Percentiles rank a stretch among this genome's conserved stretches.
Conservation (phyloP, 2,888 invertebrate species). For the Beris morrisii region DNA sequence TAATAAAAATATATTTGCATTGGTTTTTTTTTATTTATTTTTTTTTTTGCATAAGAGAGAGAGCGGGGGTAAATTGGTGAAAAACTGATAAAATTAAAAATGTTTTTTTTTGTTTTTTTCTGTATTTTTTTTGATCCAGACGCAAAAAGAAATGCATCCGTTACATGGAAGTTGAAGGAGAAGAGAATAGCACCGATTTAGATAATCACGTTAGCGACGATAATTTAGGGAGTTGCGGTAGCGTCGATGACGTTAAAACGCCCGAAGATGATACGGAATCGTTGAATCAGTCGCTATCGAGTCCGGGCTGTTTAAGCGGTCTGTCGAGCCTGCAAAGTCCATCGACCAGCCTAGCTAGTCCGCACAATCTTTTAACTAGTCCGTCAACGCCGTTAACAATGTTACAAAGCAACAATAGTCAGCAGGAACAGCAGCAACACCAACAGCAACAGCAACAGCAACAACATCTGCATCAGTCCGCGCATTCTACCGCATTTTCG, state of each 20-base stretch:
- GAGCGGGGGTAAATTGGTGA: no score
- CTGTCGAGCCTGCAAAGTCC: constrained; percentile 72
- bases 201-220: constrained; percentile 66
- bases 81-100: no score
- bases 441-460: constrained; percentile 39
- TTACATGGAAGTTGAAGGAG: constrained; percentile 83
- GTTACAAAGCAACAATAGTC: constrained; percentile 33
- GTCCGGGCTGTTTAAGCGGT: constrained; percentile 67
- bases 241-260: constrained; percentile 71
- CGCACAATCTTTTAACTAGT: constrained; percentile 69
- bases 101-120: neutral
- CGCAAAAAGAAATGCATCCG: constrained; percentile 97
- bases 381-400: constrained; percentile 57
- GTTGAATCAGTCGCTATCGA: constrained; percentile 62
- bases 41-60: no score
- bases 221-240: constrained; percentile 77
- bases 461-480: constrained; percentile 41
- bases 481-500: constrained; percentile 39
- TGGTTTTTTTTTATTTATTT: constrained; percentile 8
- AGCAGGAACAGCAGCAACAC: constrained; percentile 31
- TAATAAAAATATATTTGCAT: no score
- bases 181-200: constrained; percentile 63
- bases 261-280: constrained; percentile 70
- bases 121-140: constrained; percentile 57
- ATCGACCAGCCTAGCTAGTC: constrained; percentile 75